Evolutionary conservation across 2,113 vertebrate species (phyloP).

Genomic region (Corythoichthys intestinalis): DNA sequence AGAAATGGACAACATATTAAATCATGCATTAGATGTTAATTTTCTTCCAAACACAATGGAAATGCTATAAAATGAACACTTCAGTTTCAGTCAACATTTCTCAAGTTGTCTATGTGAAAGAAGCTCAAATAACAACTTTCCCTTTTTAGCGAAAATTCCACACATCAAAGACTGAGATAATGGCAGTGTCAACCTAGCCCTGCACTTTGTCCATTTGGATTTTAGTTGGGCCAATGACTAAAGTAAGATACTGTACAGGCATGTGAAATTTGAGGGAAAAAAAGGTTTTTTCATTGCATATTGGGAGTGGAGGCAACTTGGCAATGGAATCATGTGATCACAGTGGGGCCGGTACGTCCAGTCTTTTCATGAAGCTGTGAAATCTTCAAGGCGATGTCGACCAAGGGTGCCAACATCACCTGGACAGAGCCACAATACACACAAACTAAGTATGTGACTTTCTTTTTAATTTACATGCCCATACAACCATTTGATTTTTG

Average conservation of each 20-base stretch:
- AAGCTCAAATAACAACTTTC: conserved; percentile 6
- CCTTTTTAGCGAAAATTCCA: background rate
- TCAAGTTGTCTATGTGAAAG: background rate
- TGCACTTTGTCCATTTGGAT: conserved; percentile 26
- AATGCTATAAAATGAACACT: background rate
- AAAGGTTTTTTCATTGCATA: conserved; percentile 32
- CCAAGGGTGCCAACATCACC: conserved; percentile 93
- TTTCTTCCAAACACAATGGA: background rate
- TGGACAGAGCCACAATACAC: conserved; percentile 52
- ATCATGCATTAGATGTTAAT: background rate
- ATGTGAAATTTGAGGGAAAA: background rate
- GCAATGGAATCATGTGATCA: conserved; percentile 84
- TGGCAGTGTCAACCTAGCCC: background rate
- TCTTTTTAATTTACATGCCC: background rate
- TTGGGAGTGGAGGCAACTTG: conserved; percentile 28
- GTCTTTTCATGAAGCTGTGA: conserved; percentile 89
- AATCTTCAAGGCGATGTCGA: conserved; percentile 89
- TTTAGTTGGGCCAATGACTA: conserved; percentile 4
- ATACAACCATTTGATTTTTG: no score
- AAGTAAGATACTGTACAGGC: conserved; percentile 25
- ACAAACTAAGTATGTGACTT: background rate
- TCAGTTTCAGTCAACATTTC: background rate
- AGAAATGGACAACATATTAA: conserved; percentile 18
- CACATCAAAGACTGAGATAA: background rate
- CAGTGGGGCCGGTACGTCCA: conserved; percentile 84